Percentiles rank a stretch among this genome's conserved stretches.
These are phyloP conservation scores for Dryobates pubescens DNA, from an alignment of 2,797 vertebrate genomes.

Conservation along the genomic window DNA sequence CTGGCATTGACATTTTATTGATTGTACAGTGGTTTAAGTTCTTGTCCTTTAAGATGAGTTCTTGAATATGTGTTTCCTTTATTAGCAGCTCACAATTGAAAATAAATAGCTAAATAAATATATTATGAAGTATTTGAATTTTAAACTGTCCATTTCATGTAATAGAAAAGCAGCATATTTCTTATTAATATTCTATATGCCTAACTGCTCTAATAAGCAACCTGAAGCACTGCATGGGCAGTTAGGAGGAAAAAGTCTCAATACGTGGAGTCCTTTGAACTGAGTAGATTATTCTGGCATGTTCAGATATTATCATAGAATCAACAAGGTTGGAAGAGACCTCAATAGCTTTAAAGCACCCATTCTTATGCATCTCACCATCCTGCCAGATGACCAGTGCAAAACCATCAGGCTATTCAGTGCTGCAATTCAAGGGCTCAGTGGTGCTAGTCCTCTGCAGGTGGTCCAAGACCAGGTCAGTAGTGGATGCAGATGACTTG, in stretches of 20 bases:
- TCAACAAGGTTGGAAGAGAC: too few species aligned
- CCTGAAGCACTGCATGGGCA: slow-evolving; percentile 38
- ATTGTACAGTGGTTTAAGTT: slow-evolving; percentile 45
- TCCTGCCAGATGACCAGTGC: background rate
- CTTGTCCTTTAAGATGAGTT: slow-evolving; percentile 32
- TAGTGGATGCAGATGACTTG: background rate
- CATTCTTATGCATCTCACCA: background rate
- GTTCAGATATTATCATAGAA: background rate
- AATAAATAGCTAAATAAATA: background rate
- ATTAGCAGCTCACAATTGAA: slow-evolving; percentile 38
- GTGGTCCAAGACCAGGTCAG: background rate
- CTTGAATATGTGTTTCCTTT: slow-evolving; percentile 50
- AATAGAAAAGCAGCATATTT: slow-evolving; percentile 30
- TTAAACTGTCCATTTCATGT: slow-evolving; percentile 44
- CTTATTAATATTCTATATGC: slow-evolving; percentile 62
- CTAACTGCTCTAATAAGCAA: slow-evolving; percentile 60
- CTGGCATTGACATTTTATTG: slow-evolving; percentile 51
- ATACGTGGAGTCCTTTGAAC: slow-evolving; percentile 14
- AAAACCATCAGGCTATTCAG: background rate
- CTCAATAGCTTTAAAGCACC: background rate
- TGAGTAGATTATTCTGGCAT: slow-evolving; percentile 26
- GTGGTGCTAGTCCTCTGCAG: rapidly evolving
- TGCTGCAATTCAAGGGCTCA: background rate
- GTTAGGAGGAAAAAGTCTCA: background rate
- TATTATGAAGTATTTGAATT: slow-evolving; percentile 35